Conservation (phyloP, 2,888 invertebrate genomes). For the Metalampra italica region DNA sequence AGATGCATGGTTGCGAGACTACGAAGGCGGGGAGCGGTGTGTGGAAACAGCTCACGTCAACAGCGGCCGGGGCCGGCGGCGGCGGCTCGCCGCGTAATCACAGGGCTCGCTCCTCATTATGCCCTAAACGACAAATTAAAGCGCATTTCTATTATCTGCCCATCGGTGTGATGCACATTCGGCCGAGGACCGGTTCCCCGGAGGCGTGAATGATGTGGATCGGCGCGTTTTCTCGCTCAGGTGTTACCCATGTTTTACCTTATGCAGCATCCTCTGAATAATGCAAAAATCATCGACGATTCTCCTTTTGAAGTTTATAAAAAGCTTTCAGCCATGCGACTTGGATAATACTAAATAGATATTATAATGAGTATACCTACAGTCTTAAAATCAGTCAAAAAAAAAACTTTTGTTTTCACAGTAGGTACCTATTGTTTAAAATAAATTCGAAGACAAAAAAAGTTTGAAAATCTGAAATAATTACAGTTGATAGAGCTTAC, state of each 20-base stretch:
- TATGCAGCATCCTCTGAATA: slow-evolving; percentile 36
- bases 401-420: too few species aligned
- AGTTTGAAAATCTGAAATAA: too few species aligned
- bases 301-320: slow-evolving; percentile 14
- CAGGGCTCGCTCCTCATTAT: slow-evolving; percentile 77
- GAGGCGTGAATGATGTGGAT: slow-evolving; percentile 33
- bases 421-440: too few species aligned
- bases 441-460: too few species aligned
- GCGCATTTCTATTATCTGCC: slow-evolving; percentile 76
- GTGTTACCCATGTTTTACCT: slow-evolving; percentile 32
- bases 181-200: slow-evolving; percentile 49
- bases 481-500: too few species aligned
- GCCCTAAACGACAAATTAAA: slow-evolving; percentile 79
- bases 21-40: slow-evolving; percentile 37
- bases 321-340: neutral
- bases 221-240: slow-evolving; percentile 34
- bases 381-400: too few species aligned
- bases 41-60: slow-evolving; percentile 72
- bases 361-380: too few species aligned
- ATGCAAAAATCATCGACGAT: slow-evolving; percentile 40
- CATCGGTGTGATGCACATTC: slow-evolving; percentile 59
- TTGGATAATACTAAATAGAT: neutral
- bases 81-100: slow-evolving; percentile 76
- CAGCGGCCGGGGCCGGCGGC: slow-evolving; percentile 73
- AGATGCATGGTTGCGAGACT: slow-evolving; percentile 36